Conservation (phyloP, 2,888 invertebrate species). For the Strigamia crassipes region DNA sequence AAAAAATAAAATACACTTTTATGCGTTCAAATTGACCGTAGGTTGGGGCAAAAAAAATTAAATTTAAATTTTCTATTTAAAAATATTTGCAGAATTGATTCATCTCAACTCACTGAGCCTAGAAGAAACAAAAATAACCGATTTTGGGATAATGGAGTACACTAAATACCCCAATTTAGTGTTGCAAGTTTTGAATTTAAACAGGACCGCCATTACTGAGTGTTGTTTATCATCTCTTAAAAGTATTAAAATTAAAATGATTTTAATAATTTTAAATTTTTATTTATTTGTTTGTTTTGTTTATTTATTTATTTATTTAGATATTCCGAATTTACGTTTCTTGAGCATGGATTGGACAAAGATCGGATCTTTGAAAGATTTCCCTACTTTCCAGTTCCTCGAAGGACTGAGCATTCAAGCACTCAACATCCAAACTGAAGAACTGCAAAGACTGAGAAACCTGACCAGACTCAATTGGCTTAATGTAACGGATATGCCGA, state of each 20-base stretch:
- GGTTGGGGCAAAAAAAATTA: neutral
- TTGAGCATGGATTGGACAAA: slow-evolving; percentile 6
- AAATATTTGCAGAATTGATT: neutral
- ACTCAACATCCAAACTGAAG: neutral
- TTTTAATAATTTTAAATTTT: neutral
- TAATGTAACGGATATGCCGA: slow-evolving; percentile 8
- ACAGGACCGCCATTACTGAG: neutral
- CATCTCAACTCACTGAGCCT: neutral
- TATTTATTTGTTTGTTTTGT: neutral
- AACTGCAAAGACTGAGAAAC: neutral
- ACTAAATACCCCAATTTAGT: neutral
- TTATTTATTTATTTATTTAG: neutral
- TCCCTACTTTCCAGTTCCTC: neutral
- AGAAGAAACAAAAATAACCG: slow-evolving; percentile 9
- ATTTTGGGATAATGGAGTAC: neutral
- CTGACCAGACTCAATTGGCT: neutral
- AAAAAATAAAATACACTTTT: no score
- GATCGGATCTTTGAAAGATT: neutral
- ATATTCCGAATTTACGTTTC: neutral
- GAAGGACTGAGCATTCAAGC: neutral
- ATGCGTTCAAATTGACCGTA: no score
- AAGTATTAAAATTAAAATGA: neutral
- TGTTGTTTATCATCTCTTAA: neutral
- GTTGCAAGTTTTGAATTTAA: neutral
- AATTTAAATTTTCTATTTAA: neutral